phyloP scores from a whole-genome alignment of 35 echinoderm and acorn worm genomes.

The Diadema setosum region DNA sequence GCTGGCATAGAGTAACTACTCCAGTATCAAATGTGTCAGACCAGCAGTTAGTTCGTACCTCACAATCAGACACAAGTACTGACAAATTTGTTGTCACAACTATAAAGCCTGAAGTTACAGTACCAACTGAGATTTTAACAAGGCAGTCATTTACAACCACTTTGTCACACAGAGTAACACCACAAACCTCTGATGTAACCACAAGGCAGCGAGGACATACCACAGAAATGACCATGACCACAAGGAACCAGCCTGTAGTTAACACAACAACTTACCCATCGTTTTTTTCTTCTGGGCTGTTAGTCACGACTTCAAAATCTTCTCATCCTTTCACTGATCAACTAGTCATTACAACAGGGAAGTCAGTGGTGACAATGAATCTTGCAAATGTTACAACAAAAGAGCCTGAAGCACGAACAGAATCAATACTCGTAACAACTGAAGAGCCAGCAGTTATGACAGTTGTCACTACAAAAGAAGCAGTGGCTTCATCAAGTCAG shows the following conservation, averaged over 20 bases:
- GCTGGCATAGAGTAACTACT: too few relatives aligned
- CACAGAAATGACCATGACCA: neutral
- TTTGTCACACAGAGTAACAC: neutral
- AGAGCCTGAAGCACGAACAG: neutral
- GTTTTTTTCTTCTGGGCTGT: neutral
- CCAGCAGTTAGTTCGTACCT: too few relatives aligned
- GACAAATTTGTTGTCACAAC: neutral
- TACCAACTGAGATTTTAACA: neutral
- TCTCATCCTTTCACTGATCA: neutral
- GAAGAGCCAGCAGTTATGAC: neutral
- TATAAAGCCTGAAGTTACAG: neutral
- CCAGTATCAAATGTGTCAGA: too few relatives aligned
- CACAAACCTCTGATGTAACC: neutral
- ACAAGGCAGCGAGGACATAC: neutral
- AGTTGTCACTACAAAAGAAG: neutral
- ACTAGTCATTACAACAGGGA: neutral
- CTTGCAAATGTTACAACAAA: neutral
- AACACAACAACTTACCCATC: neutral
- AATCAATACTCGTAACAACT: neutral
- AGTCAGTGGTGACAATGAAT: neutral
- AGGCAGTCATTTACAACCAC: neutral
- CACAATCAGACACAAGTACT: neutral
- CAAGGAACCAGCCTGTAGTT: neutral
- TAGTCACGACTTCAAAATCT: neutral
- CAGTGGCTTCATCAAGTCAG: neutral